Evolutionary conservation across 2,888 invertebrate genomes (phyloP), one percentile per base, ranked within the genome.

Genomic region (Cataglyphis livida): DNA sequence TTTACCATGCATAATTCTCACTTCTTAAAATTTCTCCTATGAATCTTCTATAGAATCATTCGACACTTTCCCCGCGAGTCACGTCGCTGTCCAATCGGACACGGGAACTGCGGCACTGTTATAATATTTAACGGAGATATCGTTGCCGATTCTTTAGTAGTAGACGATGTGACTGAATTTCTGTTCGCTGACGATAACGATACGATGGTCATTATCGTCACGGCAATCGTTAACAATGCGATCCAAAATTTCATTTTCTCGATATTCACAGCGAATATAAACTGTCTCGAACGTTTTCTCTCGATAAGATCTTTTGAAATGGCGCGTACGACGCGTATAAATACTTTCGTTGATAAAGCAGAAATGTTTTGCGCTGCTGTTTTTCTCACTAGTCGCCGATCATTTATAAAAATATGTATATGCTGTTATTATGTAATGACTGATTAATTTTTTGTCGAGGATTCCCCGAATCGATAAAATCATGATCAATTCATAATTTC

Each of bases 191-290:
- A 4, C 12, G 3, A 4, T 28, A 12, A 54, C 1, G 25, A 54
- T 21, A 6, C 21, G 25, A 48, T 15, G 12, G 54, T 68, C 41
- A 41, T 41, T 12, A 32, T 3, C 41, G 25, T 15, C 76, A 41
- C 10, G 15, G 6, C 28, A 15, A 76, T 57, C 1, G 44, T 38
- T 38, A 75, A 41, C 25, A 76, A 32, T 10, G 4, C 25, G 3
- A 41, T 41, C 38, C 3, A 68, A 76, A 76, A 25, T 76, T 54
- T 76, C 66, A 76, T 76, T 35, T 35, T 54, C 9, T 66, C n/a
- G 28, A 41, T 35, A 51, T 51, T 35, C 0, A n/a, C 2, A 21
- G 5, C 4, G 2, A 54, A 66, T 54, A 28, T 7, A 54, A 38
- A 38, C 3, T 3, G 10, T 25, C 15, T 35, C n/a, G 9, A 76